Percentiles rank a stretch among this genome's conserved stretches.
phyloP scores from a whole-genome alignment of 2,797 vertebrate genomes.

The Mus caroli region DNA sequence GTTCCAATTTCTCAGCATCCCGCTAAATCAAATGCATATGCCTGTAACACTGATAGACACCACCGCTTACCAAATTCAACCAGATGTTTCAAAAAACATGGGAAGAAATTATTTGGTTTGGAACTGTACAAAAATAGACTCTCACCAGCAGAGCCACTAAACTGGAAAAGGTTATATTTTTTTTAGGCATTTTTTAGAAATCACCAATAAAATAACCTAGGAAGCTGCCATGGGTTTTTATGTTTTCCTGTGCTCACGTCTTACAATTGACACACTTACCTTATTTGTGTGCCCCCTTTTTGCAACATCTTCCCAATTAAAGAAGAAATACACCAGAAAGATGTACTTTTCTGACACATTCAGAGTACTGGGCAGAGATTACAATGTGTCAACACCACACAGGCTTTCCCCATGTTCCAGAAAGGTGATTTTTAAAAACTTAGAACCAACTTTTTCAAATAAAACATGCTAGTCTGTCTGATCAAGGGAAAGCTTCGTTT shows the following conservation, averaged over 20 bases:
- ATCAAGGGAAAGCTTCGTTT: constrained; percentile 67
- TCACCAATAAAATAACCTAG: constrained; percentile 42
- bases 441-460: constrained; percentile 66
- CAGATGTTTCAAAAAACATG: constrained; percentile 70
- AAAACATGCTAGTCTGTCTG: constrained; percentile 49
- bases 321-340: constrained; percentile 17
- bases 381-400: background rate
- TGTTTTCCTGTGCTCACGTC: background rate
- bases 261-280: constrained; percentile 57
- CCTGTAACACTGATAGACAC: constrained; percentile 58
- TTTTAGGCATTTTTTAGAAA: constrained; percentile 57
- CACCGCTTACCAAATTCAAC: constrained; percentile 52
- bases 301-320: constrained; percentile 13
- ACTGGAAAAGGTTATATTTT: constrained; percentile 31
- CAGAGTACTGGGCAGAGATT: background rate
- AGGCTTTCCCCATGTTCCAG: background rate
- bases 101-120: constrained; percentile 57
- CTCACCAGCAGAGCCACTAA: background rate
- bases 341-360: background rate
- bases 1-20: constrained; percentile 51
- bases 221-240: constrained; percentile 28
- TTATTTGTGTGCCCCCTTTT: background rate
- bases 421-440: background rate
- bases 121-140: constrained; percentile 31
- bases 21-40: constrained; percentile 65